Conservation (phyloP, 1,140 invertebrate genomes). For the Batillaria attramentaria region DNA sequence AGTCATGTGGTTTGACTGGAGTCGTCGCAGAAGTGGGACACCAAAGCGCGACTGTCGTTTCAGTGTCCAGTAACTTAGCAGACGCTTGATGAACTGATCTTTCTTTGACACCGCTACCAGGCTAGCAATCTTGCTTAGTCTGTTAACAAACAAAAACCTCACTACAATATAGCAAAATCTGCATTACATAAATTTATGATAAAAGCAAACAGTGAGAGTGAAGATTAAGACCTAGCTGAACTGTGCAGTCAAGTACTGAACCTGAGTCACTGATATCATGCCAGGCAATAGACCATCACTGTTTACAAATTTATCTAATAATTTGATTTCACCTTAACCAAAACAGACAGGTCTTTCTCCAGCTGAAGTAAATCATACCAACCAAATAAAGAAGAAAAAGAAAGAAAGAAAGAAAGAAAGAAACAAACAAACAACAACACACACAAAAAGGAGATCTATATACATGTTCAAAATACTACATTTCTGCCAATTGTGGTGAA, state of each 20-base stretch:
- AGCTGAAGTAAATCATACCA: too few species aligned
- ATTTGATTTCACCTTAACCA: not conserved
- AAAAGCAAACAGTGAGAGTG: not conserved
- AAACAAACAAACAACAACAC: too few species aligned
- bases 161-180: not conserved
- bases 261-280: too few species aligned
- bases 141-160: conserved; percentile 59
- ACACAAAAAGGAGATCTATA: too few species aligned
- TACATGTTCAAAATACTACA: too few species aligned
- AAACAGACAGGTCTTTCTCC: not conserved
- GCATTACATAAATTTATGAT: not conserved
- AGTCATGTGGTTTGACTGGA: conserved; percentile 71
- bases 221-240: too few species aligned
- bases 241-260: too few species aligned
- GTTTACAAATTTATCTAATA: not conserved
- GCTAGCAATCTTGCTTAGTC: conserved; percentile 79
- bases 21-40: conserved; percentile 89
- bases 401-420: conserved; percentile 4
- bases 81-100: conserved; percentile 88
- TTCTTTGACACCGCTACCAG: conserved; percentile 82
- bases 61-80: conserved; percentile 87
- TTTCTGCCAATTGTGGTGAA: too few species aligned
- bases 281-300: too few species aligned
- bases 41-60: conserved; percentile 97
- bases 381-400: not conserved